Conservation (phyloP, 2,797 vertebrate genomes). For the Sardinella longiceps region DNA sequence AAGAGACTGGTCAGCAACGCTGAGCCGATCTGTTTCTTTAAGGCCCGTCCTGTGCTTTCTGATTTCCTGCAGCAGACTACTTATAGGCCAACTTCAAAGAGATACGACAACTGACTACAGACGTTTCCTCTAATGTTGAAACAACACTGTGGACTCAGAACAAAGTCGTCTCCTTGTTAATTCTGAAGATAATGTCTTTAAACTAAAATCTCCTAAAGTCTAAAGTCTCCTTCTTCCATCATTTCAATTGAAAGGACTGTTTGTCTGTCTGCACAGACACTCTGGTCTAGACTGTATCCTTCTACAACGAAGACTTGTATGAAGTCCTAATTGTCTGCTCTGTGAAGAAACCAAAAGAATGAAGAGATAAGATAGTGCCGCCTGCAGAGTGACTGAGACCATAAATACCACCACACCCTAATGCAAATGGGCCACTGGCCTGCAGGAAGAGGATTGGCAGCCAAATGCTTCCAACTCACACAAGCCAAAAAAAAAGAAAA, state of each 20-base stretch:
- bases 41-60: neutral
- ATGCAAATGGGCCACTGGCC: neutral
- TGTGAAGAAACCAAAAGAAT: constrained; percentile 6
- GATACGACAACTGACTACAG: neutral
- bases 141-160: neutral
- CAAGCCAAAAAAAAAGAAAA: neutral
- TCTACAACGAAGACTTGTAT: neutral
- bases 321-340: neutral
- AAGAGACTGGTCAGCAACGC: neutral
- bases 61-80: neutral
- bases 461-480: neutral
- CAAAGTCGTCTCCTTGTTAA: neutral
- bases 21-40: neutral
- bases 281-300: neutral
- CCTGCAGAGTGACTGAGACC: neutral
- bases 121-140: neutral
- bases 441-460: neutral
- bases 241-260: neutral
- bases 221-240: neutral
- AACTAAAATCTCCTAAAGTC: neutral
- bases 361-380: neutral
- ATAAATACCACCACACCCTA: neutral
- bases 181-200: neutral
- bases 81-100: neutral
- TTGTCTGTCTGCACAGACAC: neutral